Base-by-base conservation (phyloP, 2,113 vertebrate genomes). In the Tringa solitaria region DNA sequence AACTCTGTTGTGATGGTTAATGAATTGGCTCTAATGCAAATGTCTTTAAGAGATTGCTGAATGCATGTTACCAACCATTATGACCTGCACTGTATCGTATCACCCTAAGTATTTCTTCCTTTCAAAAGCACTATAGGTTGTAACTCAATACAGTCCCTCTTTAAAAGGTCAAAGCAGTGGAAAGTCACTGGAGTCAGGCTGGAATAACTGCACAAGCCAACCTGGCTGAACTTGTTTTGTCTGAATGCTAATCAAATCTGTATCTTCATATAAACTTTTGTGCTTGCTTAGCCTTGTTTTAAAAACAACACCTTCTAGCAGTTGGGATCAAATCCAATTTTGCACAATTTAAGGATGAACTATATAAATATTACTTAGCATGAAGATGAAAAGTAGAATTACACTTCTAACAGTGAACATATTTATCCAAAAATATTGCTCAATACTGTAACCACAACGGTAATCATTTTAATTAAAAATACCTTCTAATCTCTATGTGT, bases 241-340 rank as follows among this genome's bases (percentile, higher is more conserved):
- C 93, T 96, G 84, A 94, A 89, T 94, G 87, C 50, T 98, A 97
- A 98, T 98, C 97, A 97, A 97, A 96, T 94, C 83, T 86, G 69
- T 97, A 97, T 97, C 97, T 97, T 97, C 89, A 4, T 87, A 96
- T 50, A 98, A 96, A 98, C 86, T 97, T 97, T 72, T 96, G 89
- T 98, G 88, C 98, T 98, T 98, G 98, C 94, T 98, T 98, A 97
- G 96, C 96, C 97, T 97, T 98, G 95, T 96, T 98, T 98, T 95
- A 97, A 93, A 96, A 98, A 97, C 94, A 98, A 96, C 96, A 97
- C 90, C 97, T 98, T 97, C 96, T 94, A 98, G 97, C 97, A 95
- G 80, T 72, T 98, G 92, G 97, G 94, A 97, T 84, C 73, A 89
- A 95, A 90, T 96, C 95, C 97, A 98, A 72, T 94, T 97, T 97